Evolutionary conservation across 2,113 vertebrate species (phyloP), one percentile per base, ranked within the genome.

Genomic region (Eleginops maclovinus): DNA sequence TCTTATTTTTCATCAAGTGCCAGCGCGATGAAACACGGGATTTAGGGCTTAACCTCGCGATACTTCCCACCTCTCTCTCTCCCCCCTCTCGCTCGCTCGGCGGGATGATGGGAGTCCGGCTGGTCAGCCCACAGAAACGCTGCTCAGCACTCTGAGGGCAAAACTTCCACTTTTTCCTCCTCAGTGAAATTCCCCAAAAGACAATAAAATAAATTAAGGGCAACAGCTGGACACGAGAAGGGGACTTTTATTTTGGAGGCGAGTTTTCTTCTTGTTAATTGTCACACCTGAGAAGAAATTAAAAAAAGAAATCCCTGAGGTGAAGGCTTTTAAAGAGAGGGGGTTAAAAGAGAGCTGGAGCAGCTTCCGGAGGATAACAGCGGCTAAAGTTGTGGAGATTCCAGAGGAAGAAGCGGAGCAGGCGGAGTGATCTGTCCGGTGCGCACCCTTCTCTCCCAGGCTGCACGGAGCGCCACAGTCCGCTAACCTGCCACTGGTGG

Each of bases 11-110:
- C 31, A 36, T 36, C 31, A 59, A 36, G 28, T 5, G 31, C 2
- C 56, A 60, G 36, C 31, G 2, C n/a, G 40, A 73, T 36, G 64
- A 61, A 54, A 72, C 79, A 75, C 83, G 75, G 51, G 83, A 90
- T 24, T 75, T 80, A 60, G 82, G 90, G 82, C 71, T 83, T 90
- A 90, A 90, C 89, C 88, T 88, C 90, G 84, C 81, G 85, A 88
- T 81, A 81, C 71, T 51, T 61, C 41, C 46, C 46, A n/a, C 61
- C 7, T 16, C 22, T 22, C 50, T 53, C 10, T n/a, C 22, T 24
- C 14, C 66, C 44, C 43, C 22, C 53, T 31, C 53, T 10, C 59
- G 49, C 59, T 64, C 50, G 7, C 73, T 69, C 77, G 84, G 79
- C 82, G 77, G 88, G 86, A 54, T 75, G 89, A 72, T 63, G 89